phyloP scores from a whole-genome alignment of 2,113 vertebrate genomes.

The Thamnophis sirtalis region DNA sequence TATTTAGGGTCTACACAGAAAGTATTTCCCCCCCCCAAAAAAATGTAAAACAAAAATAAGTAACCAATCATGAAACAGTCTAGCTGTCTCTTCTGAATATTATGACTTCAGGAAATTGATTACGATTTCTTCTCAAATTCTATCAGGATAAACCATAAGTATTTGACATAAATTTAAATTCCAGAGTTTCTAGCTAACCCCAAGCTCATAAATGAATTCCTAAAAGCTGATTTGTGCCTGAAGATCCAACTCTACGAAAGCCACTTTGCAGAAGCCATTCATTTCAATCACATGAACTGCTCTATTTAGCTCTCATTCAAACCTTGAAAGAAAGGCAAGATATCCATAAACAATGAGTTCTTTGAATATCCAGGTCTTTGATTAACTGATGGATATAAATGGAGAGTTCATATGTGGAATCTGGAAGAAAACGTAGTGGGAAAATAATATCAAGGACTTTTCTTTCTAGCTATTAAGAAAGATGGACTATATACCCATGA shows the following conservation, averaged over 20 bases:
- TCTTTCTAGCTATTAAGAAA: slow-evolving; percentile 54
- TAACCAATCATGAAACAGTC: slow-evolving; percentile 49
- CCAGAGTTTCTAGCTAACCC: slow-evolving; percentile 78
- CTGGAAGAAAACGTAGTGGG: slow-evolving; percentile 51
- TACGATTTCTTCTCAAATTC: slow-evolving; percentile 69
- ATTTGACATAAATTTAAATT: slow-evolving; percentile 83
- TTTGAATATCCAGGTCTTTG: slow-evolving; percentile 78
- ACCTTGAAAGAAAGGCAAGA: slow-evolving; percentile 79
- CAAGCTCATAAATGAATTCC: slow-evolving; percentile 89
- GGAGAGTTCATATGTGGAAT: slow-evolving; percentile 66
- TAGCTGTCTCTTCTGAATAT: slow-evolving; percentile 54
- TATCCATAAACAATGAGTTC: slow-evolving; percentile 81
- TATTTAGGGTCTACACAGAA: slow-evolving; percentile 50
- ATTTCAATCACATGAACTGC: slow-evolving; percentile 83
- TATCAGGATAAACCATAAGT: slow-evolving; percentile 70
- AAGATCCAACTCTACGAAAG: slow-evolving; percentile 83
- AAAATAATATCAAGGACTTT: slow-evolving; percentile 36
- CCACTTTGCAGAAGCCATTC: slow-evolving; percentile 81
- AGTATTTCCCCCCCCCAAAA: slow-evolving; percentile 4
- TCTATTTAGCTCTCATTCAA: slow-evolving; percentile 82
- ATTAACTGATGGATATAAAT: slow-evolving; percentile 77
- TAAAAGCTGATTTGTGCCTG: slow-evolving; percentile 86
- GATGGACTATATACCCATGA: slow-evolving; percentile 33
- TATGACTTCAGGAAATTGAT: slow-evolving; percentile 74
- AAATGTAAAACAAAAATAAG: slow-evolving; percentile 37